These are phyloP conservation scores for Parapsyche elsis DNA, from an alignment of 1,140 invertebrate species.

Conservation along the genomic window DNA sequence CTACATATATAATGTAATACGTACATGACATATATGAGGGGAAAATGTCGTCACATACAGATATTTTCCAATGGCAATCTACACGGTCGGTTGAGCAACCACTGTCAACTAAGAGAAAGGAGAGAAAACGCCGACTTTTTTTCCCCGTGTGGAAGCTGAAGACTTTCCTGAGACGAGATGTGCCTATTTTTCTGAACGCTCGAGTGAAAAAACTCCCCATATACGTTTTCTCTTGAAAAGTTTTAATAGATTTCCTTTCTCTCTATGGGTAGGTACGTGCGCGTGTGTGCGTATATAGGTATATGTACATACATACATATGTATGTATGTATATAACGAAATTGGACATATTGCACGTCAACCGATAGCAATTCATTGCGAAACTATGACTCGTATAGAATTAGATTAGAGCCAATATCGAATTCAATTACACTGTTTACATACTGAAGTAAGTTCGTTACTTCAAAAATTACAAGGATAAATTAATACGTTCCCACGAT, in stretches of 20 bases:
- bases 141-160: not conserved
- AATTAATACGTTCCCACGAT: too few relatives aligned
- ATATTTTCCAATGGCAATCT: constrained; percentile 29
- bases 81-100: constrained; percentile 9
- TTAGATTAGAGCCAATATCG: too few relatives aligned
- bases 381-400: too few relatives aligned
- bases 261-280: not conserved
- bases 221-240: constrained; percentile 17
- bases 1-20: too few relatives aligned
- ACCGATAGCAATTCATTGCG: too few relatives aligned
- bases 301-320: not conserved
- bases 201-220: not conserved
- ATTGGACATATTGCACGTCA: too few relatives aligned
- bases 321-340: not conserved
- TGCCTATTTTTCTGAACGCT: constrained; percentile 26
- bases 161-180: not conserved
- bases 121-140: not conserved
- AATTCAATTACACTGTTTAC: too few relatives aligned
- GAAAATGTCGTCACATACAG: not conserved
- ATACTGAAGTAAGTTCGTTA: too few relatives aligned
- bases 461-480: too few relatives aligned
- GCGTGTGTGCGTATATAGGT: not conserved
- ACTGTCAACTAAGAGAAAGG: constrained; percentile 2
- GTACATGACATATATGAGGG: too few relatives aligned
- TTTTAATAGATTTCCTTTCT: constrained; percentile 18